Base-by-base conservation (phyloP, 64 coral and sea anemone species). In the Catalaphyllia jardinei region DNA sequence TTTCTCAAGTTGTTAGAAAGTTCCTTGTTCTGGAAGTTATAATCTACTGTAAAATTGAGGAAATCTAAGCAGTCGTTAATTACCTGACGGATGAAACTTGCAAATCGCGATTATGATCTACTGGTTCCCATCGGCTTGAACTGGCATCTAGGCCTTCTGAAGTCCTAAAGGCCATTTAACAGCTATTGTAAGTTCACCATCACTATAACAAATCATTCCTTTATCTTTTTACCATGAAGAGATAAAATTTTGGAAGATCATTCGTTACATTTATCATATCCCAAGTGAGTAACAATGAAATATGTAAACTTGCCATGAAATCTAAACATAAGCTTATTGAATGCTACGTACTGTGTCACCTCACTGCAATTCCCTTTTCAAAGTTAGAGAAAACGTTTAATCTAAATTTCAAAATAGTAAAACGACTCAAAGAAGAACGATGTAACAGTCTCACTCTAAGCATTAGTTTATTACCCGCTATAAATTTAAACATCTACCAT, bases 81-180 rank as follows among this genome's bases (percentile, higher is more conserved):
- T 27, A 69, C 65, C 42, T 46, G 4, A 27, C 65, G 24, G 79
- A 22, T 17, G 60, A 65, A 65, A 22, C 31, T 83, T 65, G 29
- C 30, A 83, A 60, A 83, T 83, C 60, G 67, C 60, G 29, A 62
- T 62, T 29, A 46, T 46, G 42, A 38, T 64, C 12, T 30, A 24
- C 31, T 83, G 30, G 1, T 77, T 30, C 50, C 81, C 81, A 85
- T 69, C 65, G 62, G 24, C 62, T 65, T 65, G 18, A 65, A 69
- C 65, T 69, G 22, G 25, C 65, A 69, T 63, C 62, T 51, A 31
- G 39, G 62, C 38, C 31, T 71, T 51, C 20, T 31, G 60, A 50
- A 85, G 35, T 3, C 31, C 63, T 85, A 14, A 14, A 71, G n/a
- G 67, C 67, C 2, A 71, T 67, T 13, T 2, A 39, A 62, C 18